Conservation (phyloP, 2,888 invertebrate species). For the Drosophila anomalata region DNA sequence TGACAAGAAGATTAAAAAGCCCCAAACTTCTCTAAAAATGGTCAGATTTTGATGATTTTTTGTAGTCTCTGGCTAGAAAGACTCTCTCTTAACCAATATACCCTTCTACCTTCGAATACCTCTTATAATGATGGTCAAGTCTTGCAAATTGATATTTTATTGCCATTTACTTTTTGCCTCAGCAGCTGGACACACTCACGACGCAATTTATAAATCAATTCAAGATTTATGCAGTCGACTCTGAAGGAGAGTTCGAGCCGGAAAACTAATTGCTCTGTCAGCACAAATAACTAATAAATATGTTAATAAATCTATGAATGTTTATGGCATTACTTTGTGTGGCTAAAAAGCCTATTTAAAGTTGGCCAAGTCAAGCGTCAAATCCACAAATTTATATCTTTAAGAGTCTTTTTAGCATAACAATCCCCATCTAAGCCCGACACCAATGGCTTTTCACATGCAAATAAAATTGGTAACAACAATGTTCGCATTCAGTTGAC, state of each 20-base stretch:
- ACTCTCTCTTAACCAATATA: no score
- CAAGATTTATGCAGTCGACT: conserved; percentile 22
- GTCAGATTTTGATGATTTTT: no score
- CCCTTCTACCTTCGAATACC: no score
- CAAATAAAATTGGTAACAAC: conserved; percentile 44
- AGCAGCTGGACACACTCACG: conserved; percentile 1
- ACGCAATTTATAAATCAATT: conserved; percentile 51
- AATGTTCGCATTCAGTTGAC: conserved; percentile 45
- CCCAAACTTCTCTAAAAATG: no score
- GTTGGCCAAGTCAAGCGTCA: not conserved
- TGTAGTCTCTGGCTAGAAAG: no score
- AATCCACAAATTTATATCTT: conserved; percentile 22
- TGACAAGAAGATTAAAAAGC: no score
- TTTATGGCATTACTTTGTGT: conserved; percentile 1
- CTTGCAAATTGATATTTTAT: conserved; percentile 76
- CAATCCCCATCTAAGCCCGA: conserved; percentile 29
- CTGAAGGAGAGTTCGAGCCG: conserved; percentile 17
- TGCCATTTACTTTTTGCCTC: conserved; percentile 49
- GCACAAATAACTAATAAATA: conserved; percentile 14
- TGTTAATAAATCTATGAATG: conserved; percentile 7
- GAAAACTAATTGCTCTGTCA: conserved; percentile 45
- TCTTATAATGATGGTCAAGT: conserved; percentile 48
- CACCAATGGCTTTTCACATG: conserved; percentile 47
- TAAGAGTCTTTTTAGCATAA: conserved; percentile 37
- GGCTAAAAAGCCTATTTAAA: not conserved